phyloP scores from a whole-genome alignment of 2,797 vertebrate genomes.

The Paguma larvata region DNA sequence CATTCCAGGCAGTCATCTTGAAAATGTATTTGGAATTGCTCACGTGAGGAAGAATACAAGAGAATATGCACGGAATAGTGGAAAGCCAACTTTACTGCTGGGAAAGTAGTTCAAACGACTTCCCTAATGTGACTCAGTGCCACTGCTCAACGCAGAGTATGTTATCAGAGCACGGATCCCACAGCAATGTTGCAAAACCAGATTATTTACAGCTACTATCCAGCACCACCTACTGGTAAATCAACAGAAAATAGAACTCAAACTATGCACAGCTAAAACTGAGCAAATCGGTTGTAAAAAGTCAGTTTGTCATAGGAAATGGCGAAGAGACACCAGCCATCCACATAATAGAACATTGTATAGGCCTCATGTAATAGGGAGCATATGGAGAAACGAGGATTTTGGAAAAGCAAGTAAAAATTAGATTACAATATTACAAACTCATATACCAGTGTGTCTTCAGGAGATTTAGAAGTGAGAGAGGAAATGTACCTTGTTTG shows the following conservation, averaged over 20 bases:
- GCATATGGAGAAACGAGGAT: background rate
- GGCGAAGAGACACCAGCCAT: background rate
- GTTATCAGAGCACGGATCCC: background rate
- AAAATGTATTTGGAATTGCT: background rate
- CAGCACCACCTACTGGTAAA: constrained; percentile 82
- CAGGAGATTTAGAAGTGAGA: background rate
- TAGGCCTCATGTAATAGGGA: background rate
- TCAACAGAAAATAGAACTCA: background rate
- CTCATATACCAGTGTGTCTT: background rate
- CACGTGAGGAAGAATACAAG: background rate
- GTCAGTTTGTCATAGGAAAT: background rate
- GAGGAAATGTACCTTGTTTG: background rate
- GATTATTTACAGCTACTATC: constrained; percentile 71
- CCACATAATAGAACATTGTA: background rate
- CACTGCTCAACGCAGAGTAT: background rate
- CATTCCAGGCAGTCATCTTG: background rate
- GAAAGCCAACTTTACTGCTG: background rate
- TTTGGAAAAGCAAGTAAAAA: background rate
- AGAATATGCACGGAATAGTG: background rate
- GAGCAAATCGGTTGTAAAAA: background rate
- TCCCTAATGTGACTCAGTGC: background rate
- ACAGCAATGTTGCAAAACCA: background rate
- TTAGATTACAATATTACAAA: background rate
- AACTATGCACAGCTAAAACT: background rate
- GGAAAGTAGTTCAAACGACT: background rate